These are phyloP conservation scores for Hormiphora californensis DNA, from an alignment of 37 sponge, comb jelly and placozoan species.

Conservation along the genomic window DNA sequence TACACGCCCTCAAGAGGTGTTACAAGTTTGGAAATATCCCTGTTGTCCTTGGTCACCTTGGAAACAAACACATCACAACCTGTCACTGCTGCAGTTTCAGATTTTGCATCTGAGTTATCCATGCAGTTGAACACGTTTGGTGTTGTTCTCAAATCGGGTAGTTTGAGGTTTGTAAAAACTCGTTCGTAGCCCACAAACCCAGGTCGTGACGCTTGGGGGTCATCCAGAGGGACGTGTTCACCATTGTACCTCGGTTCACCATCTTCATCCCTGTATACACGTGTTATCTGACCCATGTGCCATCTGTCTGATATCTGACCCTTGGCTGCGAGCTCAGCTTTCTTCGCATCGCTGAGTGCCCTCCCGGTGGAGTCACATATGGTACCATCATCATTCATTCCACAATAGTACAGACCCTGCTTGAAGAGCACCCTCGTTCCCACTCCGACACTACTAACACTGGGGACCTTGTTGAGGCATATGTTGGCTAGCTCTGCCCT, in stretches of 20 bases:
- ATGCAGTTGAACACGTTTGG: conserved; percentile 13
- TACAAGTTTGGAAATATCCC: not conserved
- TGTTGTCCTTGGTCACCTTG: not conserved
- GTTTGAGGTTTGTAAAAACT: not conserved
- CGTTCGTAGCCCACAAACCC: not conserved
- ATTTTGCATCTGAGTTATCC: not conserved
- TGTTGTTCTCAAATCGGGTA: not conserved
- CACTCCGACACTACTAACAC: not conserved
- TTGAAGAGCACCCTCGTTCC: conserved; percentile 39
- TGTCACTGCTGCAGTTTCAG: not conserved
- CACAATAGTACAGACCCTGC: conserved; percentile 21
- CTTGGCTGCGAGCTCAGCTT: not conserved
- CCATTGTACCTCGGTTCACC: conserved; percentile 25
- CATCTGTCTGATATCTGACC: conserved; percentile 5
- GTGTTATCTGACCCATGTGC: not conserved
- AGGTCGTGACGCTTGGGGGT: not conserved
- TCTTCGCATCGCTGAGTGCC: not conserved
- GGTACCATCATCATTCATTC: not conserved
- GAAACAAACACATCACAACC: not conserved
- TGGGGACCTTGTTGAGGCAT: not conserved
- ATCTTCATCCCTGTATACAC: not conserved
- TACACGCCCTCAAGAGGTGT: not conserved
- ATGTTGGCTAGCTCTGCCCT: not conserved
- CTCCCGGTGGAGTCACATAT: not conserved
- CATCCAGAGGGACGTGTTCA: not conserved